Evolutionary conservation across 2,797 vertebrate species (phyloP).

Genomic region (Coranthus polyacanthus): DNA sequence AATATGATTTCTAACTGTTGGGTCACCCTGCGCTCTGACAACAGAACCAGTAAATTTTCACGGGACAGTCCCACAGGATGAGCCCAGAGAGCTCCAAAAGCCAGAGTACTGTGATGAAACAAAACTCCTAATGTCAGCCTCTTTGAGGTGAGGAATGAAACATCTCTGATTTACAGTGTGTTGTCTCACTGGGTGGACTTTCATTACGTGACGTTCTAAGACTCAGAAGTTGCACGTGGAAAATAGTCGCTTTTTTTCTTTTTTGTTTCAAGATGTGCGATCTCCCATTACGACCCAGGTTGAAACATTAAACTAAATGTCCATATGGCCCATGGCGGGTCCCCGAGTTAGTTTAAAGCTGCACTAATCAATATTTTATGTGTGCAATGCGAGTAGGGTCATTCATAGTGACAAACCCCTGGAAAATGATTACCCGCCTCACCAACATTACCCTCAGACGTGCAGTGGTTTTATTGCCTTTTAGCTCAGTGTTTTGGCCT

Average conservation of each 20-base stretch:
- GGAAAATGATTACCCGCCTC: background rate
- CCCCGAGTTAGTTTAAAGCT: background rate
- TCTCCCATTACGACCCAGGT: too few relatives aligned
- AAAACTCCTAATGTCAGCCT: constrained; percentile 11
- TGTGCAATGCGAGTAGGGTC: background rate
- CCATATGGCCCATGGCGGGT: background rate
- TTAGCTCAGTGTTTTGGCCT: constrained; percentile 9
- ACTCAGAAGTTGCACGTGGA: constrained; percentile 20
- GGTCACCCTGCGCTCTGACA: constrained; percentile 17
- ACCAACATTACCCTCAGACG: background rate
- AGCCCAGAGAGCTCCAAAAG: too few relatives aligned
- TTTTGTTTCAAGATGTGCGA: too few relatives aligned
- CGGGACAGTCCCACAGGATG: constrained; percentile 15
- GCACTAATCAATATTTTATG: background rate
- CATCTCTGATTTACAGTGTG: constrained; percentile 21
- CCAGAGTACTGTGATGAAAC: constrained; percentile 5
- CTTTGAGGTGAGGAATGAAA: constrained; percentile 25
- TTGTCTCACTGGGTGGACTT: constrained; percentile 21
- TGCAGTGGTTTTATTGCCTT: background rate
- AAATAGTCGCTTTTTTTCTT: constrained; percentile 3
- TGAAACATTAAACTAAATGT: constrained; percentile 12
- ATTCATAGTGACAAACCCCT: background rate
- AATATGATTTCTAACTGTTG: constrained; percentile 28
- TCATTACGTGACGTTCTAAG: constrained; percentile 19
- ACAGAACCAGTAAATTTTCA: constrained; percentile 19